Evolutionary conservation across 2,113 vertebrate genomes (phyloP), one percentile per base, ranked within the genome.

Genomic region (Thoracochromis brauschi): DNA sequence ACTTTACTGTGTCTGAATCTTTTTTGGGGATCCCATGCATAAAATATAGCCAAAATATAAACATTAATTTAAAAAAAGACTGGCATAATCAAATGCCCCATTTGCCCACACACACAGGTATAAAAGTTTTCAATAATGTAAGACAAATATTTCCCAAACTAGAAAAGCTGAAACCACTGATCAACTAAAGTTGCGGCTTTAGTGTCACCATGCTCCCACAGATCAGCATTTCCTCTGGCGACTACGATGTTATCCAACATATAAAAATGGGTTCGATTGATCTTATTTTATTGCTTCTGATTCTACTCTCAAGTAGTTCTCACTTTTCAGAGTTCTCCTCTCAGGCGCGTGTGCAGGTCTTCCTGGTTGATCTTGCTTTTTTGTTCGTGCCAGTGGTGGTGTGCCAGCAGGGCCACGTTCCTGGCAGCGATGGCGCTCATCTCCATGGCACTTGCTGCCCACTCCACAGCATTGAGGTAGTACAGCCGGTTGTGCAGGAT

Each of bases 381-480:
- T 85, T 96, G 93, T 3, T 89, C 81, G 3, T 98, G 95, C 99
- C 99, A 99, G 68, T 91, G 98, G 88, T 99, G 97, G 84, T 97
- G 97, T 7, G 98, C 97, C 1, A 99, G 96, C 54, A 99, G 97
- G 0, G 97, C 98, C 0, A 95, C 87, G 3, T 99, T 99, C 58
- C 97, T 96, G 82, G 97, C 98, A 0, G 98, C 95, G 5, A 99
- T 95, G 71, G 97, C 96, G 1, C 97, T 98, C 97, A 99, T 97
- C 93, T 99, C 99, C 97, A 99, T 97, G 92, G 97, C 97, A 1
- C 98, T 98, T 0, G 98, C 98, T 0, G 95, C 97, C 85, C 96
- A 97, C 95, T 99, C 99, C 2, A 98, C 94, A 17, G 97, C 94
- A 1, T 89, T 99, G 89, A 99, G 87, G 93, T 99, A 98, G 95